Evolutionary conservation across 2,113 vertebrate species (phyloP).

Genomic region (Trichechus manatus): DNA sequence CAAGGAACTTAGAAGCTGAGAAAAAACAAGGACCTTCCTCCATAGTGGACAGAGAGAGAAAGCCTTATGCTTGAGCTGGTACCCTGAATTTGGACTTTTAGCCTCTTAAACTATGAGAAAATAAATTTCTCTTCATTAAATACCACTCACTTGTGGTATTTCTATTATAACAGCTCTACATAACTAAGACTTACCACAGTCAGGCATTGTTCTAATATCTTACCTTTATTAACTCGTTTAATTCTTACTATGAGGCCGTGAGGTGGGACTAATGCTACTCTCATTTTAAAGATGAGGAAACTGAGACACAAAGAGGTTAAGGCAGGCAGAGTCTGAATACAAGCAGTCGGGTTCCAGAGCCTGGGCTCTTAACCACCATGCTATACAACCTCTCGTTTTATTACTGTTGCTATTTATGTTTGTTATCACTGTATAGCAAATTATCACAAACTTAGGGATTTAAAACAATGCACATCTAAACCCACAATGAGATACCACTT

Average conservation of each 20-base stretch:
- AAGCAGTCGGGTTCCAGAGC: neutral
- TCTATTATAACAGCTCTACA: neutral
- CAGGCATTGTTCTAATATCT: neutral
- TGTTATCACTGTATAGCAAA: neutral
- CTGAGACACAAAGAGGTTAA: neutral
- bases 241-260: neutral
- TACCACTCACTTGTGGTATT: neutral
- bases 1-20: neutral
- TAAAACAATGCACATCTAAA: too few relatives aligned
- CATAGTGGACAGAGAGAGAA: neutral
- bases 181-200: neutral
- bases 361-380: neutral
- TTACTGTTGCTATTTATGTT: neutral
- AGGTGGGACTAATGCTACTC: neutral
- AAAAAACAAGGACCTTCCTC: neutral
- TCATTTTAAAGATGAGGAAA: neutral
- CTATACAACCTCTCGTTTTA: neutral
- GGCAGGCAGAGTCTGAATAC: neutral
- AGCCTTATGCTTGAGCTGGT: neutral
- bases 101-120: neutral
- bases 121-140: neutral
- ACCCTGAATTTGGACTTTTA: neutral
- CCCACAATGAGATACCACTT: too few relatives aligned
- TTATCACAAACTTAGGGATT: too few relatives aligned
- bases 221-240: neutral